Base-by-base conservation (phyloP, 2,797 vertebrate species). In the Tinamus major region DNA sequence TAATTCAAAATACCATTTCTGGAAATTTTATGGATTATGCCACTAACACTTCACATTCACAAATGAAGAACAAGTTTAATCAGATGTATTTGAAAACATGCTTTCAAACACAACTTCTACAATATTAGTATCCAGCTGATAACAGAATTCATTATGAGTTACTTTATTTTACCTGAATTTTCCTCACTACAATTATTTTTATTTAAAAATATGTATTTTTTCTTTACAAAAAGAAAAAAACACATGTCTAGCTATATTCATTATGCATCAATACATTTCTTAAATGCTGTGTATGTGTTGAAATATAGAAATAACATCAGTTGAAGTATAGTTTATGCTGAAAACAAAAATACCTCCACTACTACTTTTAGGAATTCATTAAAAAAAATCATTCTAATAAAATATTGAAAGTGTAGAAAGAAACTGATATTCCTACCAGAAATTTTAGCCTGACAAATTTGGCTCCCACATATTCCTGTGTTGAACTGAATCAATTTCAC, bases 401-500 rank as follows among this genome's bases (percentile, higher is more conserved):
- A 90, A 61, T 77, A 90, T 9, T 69, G 64, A 77, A 95, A 94
- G 79, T 64, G 41, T 70, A 85, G 78, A 92, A 95, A 98, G 88
- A 98, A 96, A 93, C 39, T 74, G 67, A 87, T 96, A 97, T 98
- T 98, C 98, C 98, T 98, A 98, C 98, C 97, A 94, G 96, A 94
- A 96, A 96, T 96, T 91, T 79, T 96, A 92, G 96, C 96, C 89
- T 96, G 96, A 96, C 95, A 98, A 98, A 98, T 97, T 97, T 97
- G 96, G 94, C 92, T 96, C 96, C 97, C 96, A 96, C 80, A 79
- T 98, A 97, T 97, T 98, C 98, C 98, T 97, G 97, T 84, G 97
- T 97, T 98, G 98, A 97, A 97, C 97, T 97, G 98, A 99, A 99
- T 98, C 98, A 98, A 98, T 99, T 99, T 99, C 98, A 99, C 98